These are phyloP conservation scores for Balearica regulorum DNA, from an alignment of 2,797 vertebrate species.

Conservation along the genomic window DNA sequence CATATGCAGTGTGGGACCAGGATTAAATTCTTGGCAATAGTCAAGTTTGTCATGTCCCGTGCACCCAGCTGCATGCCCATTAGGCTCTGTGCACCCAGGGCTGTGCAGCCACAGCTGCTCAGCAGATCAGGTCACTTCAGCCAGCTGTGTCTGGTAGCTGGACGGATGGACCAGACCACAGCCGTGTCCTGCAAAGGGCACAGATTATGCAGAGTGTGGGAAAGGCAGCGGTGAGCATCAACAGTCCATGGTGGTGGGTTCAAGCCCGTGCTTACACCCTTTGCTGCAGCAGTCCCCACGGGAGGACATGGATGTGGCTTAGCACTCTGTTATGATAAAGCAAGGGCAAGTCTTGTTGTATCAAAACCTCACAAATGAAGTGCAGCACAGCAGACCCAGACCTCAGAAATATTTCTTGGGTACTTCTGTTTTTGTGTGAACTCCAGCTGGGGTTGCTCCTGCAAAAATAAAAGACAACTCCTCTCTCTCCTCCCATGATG, in stretches of 20 bases:
- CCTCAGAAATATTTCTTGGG: neutral
- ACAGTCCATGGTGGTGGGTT: neutral
- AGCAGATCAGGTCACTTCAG: neutral
- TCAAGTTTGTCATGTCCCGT: neutral
- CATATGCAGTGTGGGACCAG: neutral
- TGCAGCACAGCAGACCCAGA: neutral
- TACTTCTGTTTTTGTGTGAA: neutral
- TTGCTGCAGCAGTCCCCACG: fast-evolving
- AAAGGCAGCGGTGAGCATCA: neutral
- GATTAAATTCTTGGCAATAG: too few relatives aligned
- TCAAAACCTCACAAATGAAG: neutral
- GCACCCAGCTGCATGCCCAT: neutral
- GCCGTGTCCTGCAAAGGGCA: neutral
- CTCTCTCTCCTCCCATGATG: neutral
- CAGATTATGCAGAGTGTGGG: neutral
- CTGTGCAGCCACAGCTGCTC: neutral
- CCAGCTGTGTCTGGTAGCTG: neutral
- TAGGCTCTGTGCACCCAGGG: neutral
- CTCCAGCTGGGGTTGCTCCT: neutral
- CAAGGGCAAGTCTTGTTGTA: neutral
- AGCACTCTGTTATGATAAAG: too few relatives aligned
- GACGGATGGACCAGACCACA: neutral
- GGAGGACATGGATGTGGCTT: neutral
- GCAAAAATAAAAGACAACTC: neutral
- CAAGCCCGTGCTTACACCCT: fast-evolving